Evolutionary conservation across 2,888 invertebrate species (phyloP), one percentile per base, ranked within the genome.

Genomic region (Caenorhabditis imperialis): DNA sequence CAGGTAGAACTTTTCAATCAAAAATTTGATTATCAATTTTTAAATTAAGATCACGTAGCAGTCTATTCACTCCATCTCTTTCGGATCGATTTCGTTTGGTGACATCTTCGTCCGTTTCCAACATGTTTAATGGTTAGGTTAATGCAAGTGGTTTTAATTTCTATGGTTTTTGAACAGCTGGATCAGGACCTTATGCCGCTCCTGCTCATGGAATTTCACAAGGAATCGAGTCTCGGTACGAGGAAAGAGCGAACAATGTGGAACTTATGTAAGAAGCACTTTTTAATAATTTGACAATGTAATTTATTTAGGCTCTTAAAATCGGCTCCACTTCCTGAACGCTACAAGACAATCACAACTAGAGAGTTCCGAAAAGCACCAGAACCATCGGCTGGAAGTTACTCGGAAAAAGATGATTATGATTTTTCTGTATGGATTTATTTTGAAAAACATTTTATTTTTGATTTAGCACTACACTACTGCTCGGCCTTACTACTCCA

Each of bases 191-290:
- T 7, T 87, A 87, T 69, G 84, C 82, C 16, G 87, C 87, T 2
- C 87, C 87, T 2, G 85, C 85, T 12, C 78, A 86, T 16, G 48
- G 63, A 18, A 54, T 67, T 33, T 79, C 84, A 5, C 83, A 86
- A 50, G 87, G 86, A 42, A 81, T 87, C 47, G 86, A 83, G 50
- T 83, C 85, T 7, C 65, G 84, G 40, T 86, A 86, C 65, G 81
- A 81, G 40, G 67, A 74, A 10, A 60, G 82, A 53, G 82, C 83
- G 0, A 81, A 82, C 45, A 84, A 86, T 42, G 78, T 83, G 22
- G 86, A 85, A 77, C 70, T 78, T 5, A 67, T 73, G 77, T 75
- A 62, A 37, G 33, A 22, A 14, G n/a, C 18, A 27, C 27, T 30
- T 50, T 4, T 12, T 50, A 18, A 16, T n/a, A n/a, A n/a, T n/a